Evolutionary conservation across 2,888 invertebrate species (phyloP).

Genomic region (Hydropsyche betteni): DNA sequence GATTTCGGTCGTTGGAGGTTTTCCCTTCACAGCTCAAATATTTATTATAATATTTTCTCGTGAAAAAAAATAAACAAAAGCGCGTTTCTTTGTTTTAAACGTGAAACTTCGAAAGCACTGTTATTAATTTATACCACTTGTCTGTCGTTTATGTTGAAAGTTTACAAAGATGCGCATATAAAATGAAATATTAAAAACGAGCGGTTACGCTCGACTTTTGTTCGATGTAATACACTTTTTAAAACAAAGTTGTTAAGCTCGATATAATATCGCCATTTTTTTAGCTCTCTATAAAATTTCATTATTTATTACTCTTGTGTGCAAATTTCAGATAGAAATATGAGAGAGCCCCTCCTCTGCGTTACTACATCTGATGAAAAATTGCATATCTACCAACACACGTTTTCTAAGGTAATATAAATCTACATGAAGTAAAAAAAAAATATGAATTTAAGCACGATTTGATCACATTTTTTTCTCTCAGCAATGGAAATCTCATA

Average conservation of each 20-base stretch:
- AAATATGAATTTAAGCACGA: neutral
- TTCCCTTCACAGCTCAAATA: too few species aligned
- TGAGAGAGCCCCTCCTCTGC: constrained; percentile 34
- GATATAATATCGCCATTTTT: constrained; percentile 3
- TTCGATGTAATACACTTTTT: too few species aligned
- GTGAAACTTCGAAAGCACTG: too few species aligned
- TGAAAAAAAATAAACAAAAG: too few species aligned
- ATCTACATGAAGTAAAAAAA: neutral
- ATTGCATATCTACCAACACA: constrained; percentile 40
- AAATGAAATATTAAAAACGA: too few species aligned
- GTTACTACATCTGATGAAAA: constrained; percentile 37
- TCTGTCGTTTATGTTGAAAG: too few species aligned
- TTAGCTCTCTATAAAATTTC: neutral
- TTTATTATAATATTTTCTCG: too few species aligned
- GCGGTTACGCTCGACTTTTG: too few species aligned
- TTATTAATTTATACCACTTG: too few species aligned
- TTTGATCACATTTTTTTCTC: constrained; percentile 22
- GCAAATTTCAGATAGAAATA: constrained; percentile 20
- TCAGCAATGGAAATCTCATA: constrained; percentile 42
- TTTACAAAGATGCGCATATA: too few species aligned
- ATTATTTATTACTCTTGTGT: neutral
- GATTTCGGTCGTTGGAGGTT: too few species aligned
- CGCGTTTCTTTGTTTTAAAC: too few species aligned
- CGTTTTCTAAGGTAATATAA: constrained; percentile 38
- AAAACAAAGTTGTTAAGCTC: neutral